Evolutionary conservation across 2,797 vertebrate genomes (phyloP).

Genomic region (Sylvia borin): DNA sequence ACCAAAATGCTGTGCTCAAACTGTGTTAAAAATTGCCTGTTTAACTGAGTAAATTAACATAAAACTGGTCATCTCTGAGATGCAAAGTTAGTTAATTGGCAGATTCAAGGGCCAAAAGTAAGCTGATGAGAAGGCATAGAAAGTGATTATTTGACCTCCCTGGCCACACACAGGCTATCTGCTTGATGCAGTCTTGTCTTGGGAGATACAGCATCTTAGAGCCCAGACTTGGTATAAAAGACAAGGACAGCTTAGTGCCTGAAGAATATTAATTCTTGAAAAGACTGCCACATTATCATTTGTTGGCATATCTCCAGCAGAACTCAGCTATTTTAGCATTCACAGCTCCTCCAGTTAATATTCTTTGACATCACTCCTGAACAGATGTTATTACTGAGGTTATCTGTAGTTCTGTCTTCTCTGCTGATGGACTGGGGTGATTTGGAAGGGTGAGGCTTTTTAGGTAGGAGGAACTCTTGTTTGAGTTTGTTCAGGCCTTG

Average conservation of each 20-base stretch:
- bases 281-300: constrained; percentile 36
- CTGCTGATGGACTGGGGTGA: not conserved
- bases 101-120: not conserved
- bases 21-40: not conserved
- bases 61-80: not conserved
- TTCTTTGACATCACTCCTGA: constrained; percentile 47
- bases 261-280: constrained; percentile 41
- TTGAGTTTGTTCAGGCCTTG: constrained; percentile 6
- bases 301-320: constrained; percentile 39
- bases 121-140: not conserved
- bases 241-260: constrained; percentile 23
- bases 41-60: not conserved
- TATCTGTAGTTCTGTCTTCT: constrained; percentile 35
- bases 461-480: not conserved
- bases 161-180: accelerated
- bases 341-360: constrained; percentile 22
- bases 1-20: not conserved
- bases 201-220: not conserved
- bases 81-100: not conserved
- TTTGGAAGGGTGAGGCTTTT: not conserved
- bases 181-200: not conserved
- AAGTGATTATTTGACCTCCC: not conserved
- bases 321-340: constrained; percentile 47
- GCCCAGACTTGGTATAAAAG: not conserved
- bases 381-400: constrained; percentile 37